These are phyloP conservation scores for Lycia hirtaria DNA, from an alignment of 2,888 invertebrate species.

Conservation along the genomic window DNA sequence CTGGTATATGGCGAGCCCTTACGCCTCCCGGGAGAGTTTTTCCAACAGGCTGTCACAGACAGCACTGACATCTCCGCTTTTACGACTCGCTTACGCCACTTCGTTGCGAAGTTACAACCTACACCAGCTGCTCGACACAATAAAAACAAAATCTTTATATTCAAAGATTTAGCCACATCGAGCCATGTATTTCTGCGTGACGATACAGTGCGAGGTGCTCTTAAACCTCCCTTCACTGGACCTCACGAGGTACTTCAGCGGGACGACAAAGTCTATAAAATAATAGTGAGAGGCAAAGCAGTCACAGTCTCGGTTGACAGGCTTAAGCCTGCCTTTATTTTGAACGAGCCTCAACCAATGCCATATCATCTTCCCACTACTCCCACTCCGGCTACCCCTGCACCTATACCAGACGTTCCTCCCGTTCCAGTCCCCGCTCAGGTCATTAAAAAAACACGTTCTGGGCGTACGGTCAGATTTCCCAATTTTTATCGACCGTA, in stretches of 20 bases:
- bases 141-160: too few relatives aligned
- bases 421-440: too few relatives aligned
- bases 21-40: slow-evolving; percentile 26
- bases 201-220: slow-evolving; percentile 37
- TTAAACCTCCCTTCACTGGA: slow-evolving; percentile 46
- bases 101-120: slow-evolving; percentile 33
- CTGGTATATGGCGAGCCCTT: slow-evolving; percentile 18
- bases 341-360: too few relatives aligned
- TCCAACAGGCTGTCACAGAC: neutral
- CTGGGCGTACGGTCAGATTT: too few relatives aligned
- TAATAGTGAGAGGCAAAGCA: neutral
- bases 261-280: neutral
- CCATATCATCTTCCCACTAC: too few relatives aligned
- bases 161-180: slow-evolving; percentile 40
- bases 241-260: slow-evolving; percentile 26
- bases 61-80: slow-evolving; percentile 29
- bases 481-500: too few relatives aligned
- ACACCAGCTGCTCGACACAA: slow-evolving; percentile 34
- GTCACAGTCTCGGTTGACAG: neutral
- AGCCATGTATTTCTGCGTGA: slow-evolving; percentile 44
- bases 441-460: too few relatives aligned
- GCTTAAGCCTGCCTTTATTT: neutral
- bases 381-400: too few relatives aligned
- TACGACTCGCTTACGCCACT: slow-evolving; percentile 33
- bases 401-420: too few relatives aligned